phyloP scores from a whole-genome alignment of 2,888 invertebrate genomes.

The Thyatira batis region DNA sequence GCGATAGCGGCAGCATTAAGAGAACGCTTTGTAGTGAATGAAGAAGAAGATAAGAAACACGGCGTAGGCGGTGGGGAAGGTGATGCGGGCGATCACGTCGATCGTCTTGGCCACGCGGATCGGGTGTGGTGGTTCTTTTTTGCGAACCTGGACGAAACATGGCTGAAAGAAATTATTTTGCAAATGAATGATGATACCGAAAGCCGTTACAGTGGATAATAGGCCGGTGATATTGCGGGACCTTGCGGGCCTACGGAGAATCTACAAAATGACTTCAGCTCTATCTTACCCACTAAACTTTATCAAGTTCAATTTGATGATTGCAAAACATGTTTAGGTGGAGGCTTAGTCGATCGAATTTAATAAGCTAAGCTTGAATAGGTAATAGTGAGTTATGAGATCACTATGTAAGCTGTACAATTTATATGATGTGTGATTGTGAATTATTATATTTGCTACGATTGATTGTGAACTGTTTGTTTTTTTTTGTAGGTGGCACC shows the following conservation, averaged over 20 bases:
- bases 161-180: conserved; percentile 84
- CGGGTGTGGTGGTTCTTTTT: conserved; percentile 95
- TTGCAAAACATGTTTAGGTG: neutral
- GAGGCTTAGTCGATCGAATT: neutral
- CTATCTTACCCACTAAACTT: too few relatives aligned
- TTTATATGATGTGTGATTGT: neutral
- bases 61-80: conserved; percentile 95
- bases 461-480: too few relatives aligned
- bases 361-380: neutral
- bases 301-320: neutral
- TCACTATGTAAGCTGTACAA: neutral
- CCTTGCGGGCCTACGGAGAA: too few relatives aligned
- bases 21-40: conserved; percentile 95
- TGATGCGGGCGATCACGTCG: conserved; percentile 96
- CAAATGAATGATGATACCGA: conserved; percentile 67
- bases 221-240: conserved; percentile 9
- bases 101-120: conserved; percentile 97
- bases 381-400: neutral
- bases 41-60: conserved; percentile 97
- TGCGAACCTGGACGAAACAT: conserved; percentile 92
- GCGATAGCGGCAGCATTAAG: conserved; percentile 78
- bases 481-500: too few relatives aligned
- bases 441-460: neutral
- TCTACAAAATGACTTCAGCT: neutral
- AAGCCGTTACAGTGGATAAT: conserved; percentile 48